phyloP scores from a whole-genome alignment of 2,113 vertebrate genomes.

The Labeo rohita region DNA sequence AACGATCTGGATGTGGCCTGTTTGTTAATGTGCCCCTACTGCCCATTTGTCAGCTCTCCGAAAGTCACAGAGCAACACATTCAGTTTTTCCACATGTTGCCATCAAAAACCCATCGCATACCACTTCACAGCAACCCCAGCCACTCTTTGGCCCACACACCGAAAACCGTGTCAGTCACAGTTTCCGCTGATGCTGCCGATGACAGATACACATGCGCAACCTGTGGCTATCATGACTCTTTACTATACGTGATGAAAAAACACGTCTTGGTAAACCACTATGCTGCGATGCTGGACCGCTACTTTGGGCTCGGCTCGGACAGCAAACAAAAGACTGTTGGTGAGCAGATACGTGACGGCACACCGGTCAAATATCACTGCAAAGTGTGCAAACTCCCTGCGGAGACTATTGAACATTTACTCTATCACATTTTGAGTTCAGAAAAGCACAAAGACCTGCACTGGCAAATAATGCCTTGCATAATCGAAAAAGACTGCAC shows the following conservation, averaged over 20 bases:
- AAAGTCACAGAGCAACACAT: constrained; percentile 80
- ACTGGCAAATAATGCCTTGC: constrained; percentile 80
- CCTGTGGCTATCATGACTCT: constrained; percentile 83
- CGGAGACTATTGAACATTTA: constrained; percentile 82
- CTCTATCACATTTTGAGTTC: constrained; percentile 86
- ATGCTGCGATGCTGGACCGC: constrained; percentile 72
- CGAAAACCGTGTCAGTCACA: constrained; percentile 1
- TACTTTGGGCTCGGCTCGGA: constrained; percentile 82
- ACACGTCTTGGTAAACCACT: constrained; percentile 85
- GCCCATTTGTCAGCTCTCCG: constrained; percentile 78
- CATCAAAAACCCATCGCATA: constrained; percentile 71
- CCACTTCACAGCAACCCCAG: constrained; percentile 55
- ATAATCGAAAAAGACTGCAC: constrained; percentile 73
- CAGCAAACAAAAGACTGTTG: constrained; percentile 3
- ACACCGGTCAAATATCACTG: constrained; percentile 75
- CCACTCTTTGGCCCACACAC: constrained; percentile 17
- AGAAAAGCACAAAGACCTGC: constrained; percentile 82
- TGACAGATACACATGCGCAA: constrained; percentile 81
- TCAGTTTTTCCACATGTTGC: constrained; percentile 79
- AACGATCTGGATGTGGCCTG: constrained; percentile 82
- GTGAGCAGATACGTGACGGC: neutral
- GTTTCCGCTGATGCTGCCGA: constrained; percentile 71
- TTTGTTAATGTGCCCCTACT: constrained; percentile 82
- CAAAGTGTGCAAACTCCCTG: constrained; percentile 80
- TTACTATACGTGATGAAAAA: constrained; percentile 89